Evolutionary conservation across 2,888 invertebrate genomes (phyloP).

Genomic region (Epirrita christyi): DNA sequence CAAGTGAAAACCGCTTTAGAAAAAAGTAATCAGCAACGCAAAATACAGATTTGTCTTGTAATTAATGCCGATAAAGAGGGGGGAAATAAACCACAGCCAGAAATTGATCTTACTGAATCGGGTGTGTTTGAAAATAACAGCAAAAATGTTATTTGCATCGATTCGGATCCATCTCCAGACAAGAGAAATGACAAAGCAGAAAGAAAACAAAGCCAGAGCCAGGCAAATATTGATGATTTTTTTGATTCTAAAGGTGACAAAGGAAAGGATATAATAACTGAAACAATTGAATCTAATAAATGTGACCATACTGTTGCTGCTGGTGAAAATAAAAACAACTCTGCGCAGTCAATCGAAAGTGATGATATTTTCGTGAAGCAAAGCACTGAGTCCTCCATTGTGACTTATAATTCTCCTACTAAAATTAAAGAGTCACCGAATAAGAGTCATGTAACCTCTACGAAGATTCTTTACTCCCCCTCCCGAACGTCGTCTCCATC

Average conservation of each 20-base stretch:
- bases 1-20: slow-evolving; percentile 41
- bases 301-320: neutral
- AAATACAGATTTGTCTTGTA: slow-evolving; percentile 70
- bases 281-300: neutral
- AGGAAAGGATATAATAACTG: neutral
- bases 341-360: neutral
- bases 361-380: neutral
- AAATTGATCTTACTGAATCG: slow-evolving; percentile 54
- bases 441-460: slow-evolving; percentile 4
- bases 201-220: slow-evolving; percentile 9
- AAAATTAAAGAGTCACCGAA: slow-evolving; percentile 2
- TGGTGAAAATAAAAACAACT: slow-evolving; percentile 1
- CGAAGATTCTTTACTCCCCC: slow-evolving; percentile 8
- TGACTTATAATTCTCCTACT: slow-evolving; percentile 1
- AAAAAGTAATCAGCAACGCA: slow-evolving; percentile 53
- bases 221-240: slow-evolving; percentile 3
- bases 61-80: slow-evolving; percentile 52
- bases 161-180: slow-evolving; percentile 28
- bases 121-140: slow-evolving; percentile 52
- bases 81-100: slow-evolving; percentile 23
- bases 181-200: slow-evolving; percentile 13
- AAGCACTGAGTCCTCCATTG: neutral
- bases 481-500: slow-evolving; percentile 5
- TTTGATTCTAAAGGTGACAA: neutral
- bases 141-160: slow-evolving; percentile 25